These are phyloP conservation scores for Gadus macrocephalus DNA, from an alignment of 2,113 vertebrate genomes.

Conservation along the genomic window DNA sequence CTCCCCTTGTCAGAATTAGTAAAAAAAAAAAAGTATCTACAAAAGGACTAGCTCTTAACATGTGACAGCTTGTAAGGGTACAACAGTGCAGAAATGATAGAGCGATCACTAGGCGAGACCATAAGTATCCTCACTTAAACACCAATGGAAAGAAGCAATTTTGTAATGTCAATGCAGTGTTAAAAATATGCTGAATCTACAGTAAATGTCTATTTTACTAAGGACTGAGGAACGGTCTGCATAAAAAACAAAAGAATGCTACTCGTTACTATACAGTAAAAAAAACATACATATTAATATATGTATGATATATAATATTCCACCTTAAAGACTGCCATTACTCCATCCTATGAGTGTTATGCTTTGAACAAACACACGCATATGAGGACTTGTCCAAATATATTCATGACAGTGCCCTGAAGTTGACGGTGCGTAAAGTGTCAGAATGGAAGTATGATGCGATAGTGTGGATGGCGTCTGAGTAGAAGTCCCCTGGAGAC, in stretches of 20 bases:
- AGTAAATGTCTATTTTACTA: conserved; percentile 8
- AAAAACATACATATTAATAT: conserved; percentile 2
- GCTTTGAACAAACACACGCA: conserved; percentile 14
- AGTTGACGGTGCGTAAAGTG: neutral
- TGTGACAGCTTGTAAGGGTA: conserved; percentile 34
- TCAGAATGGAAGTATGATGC: neutral
- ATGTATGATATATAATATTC: conserved; percentile 21
- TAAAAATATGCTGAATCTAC: conserved; percentile 9
- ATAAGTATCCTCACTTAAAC: conserved; percentile 13
- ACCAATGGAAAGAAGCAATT: conserved; percentile 9
- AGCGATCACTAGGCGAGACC: conserved; percentile 24
- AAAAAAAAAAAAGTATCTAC: conserved; percentile 61
- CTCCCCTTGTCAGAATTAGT: conserved; percentile 60
- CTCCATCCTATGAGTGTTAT: conserved; percentile 1
- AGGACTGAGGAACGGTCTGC: conserved; percentile 32
- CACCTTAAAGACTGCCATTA: conserved; percentile 10
- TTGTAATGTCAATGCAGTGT: neutral
- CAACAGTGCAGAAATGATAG: conserved; percentile 49
- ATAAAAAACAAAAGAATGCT: conserved; percentile 26
- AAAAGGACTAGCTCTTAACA: conserved; percentile 54
- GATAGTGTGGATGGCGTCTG: neutral
- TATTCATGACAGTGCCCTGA: neutral
- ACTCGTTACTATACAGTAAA: conserved; percentile 39
- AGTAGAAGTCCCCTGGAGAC: too few relatives aligned
- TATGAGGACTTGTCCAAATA: too few relatives aligned